A percentile compares a stretch with the other conserved stretches of the same genome.
These are phyloP conservation scores for Kobus ellipsiprymnus DNA, from an alignment of 2,113 vertebrate genomes.

Conservation along the genomic window DNA sequence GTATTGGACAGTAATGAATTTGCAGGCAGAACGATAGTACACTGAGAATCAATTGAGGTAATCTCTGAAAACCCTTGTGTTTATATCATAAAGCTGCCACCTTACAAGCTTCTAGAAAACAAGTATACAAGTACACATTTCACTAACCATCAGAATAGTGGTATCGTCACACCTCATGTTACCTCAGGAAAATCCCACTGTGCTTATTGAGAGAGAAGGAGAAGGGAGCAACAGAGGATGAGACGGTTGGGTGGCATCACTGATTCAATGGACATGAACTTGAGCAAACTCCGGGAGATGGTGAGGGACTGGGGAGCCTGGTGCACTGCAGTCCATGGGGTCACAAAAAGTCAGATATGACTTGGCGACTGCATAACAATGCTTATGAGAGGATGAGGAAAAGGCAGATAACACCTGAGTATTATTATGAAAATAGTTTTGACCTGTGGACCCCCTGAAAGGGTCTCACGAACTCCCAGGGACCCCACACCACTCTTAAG, in stretches of 20 bases:
- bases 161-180: background rate
- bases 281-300: background rate
- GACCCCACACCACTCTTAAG: background rate
- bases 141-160: background rate
- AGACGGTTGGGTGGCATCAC: background rate
- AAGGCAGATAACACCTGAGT: background rate
- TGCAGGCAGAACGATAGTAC: background rate
- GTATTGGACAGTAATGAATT: background rate
- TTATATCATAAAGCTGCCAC: background rate
- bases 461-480: background rate
- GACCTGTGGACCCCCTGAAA: background rate
- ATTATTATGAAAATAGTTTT: background rate
- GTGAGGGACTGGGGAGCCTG: background rate
- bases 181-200: background rate
- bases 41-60: background rate
- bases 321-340: background rate
- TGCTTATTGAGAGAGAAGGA: background rate
- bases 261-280: background rate
- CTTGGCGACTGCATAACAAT: background rate
- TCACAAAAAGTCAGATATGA: background rate
- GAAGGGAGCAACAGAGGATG: background rate
- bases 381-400: background rate
- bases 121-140: background rate
- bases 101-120: background rate
- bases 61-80: background rate